Evolutionary conservation across 2,888 invertebrate genomes (phyloP), one percentile per base, ranked within the genome.

Genomic region (Cephus rjabovi): DNA sequence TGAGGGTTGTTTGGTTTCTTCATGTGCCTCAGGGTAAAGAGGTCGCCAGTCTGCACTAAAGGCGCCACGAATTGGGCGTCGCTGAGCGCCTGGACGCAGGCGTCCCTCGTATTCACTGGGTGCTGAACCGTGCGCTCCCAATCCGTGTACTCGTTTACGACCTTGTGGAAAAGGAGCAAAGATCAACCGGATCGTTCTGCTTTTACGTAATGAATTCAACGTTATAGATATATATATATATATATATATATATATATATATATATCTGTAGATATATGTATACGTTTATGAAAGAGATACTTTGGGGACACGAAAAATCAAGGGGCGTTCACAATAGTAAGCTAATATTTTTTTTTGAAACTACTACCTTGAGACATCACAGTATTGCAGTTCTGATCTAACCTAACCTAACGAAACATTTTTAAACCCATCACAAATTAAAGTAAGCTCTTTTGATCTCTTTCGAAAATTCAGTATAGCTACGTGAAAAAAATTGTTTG

Each of bases 1-100:
- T 94, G 94, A 3, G 95, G 94, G 70, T 94, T 95, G 12, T 94
- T 95, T 15, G 89, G 86, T 78, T 88, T 89, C 79, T 88, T 88
- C 34, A 87, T 88, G 82, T 91, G 91, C 37, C 91, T 86, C 4
- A 91, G 82, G 85, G 96, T 96, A 84, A 96, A 93, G 77, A 97
- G 93, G 89, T 97, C 97, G 0, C 96, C 97, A 11, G 97, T 95
- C 90, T 97, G 95, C 31, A 98, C 96, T 70, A 98, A 91, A 0
- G 98, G 98, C 0, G 98, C 98, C 68, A 98, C 97, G 89, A 97
- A 98, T 90, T 98, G 97, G 1, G 98, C 98, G 91, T 98, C 98
- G 82, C 98, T 98, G 71, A 99, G 92, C 11, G 99, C 97, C 70
- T 98, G 96, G 80, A 99, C 95, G 4, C 98, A 96, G 15, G 97